phyloP scores from a whole-genome alignment of 1,140 invertebrate genomes.

The Drosophila pandora region DNA sequence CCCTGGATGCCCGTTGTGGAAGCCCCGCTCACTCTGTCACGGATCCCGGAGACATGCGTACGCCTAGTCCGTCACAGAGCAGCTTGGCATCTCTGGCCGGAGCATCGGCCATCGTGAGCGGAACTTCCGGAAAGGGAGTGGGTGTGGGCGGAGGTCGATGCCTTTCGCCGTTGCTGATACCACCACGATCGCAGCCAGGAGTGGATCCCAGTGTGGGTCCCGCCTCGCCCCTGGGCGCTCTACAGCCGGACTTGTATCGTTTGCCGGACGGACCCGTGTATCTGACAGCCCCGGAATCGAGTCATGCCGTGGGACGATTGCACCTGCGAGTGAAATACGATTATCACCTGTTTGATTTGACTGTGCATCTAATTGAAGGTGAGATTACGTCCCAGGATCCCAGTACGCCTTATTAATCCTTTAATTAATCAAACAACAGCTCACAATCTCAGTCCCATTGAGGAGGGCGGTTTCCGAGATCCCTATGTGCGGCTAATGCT shows the following conservation, averaged over 20 bases:
- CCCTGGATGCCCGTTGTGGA: conserved; percentile 88
- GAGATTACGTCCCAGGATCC: neutral
- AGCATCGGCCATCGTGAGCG: conserved; percentile 46
- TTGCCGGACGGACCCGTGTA: conserved; percentile 90
- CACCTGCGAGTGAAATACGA: conserved; percentile 95
- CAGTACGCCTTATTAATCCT: neutral
- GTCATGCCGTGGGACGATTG: conserved; percentile 88
- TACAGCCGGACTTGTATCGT: conserved; percentile 93
- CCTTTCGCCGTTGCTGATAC: conserved; percentile 89
- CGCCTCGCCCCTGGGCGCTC: conserved; percentile 91
- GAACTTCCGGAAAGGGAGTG: conserved; percentile 58
- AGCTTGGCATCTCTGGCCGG: conserved; percentile 86
- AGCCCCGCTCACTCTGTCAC: conserved; percentile 84
- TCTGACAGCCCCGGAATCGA: conserved; percentile 86
- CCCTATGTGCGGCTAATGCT: conserved; percentile 92
- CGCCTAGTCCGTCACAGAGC: conserved; percentile 85
- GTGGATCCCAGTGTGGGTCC: conserved; percentile 84
- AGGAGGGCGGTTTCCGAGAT: conserved; percentile 93
- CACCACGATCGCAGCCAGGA: conserved; percentile 82
- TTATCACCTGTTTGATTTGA: conserved; percentile 93
- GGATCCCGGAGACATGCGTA: conserved; percentile 78
- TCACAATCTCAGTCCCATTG: conserved; percentile 91
- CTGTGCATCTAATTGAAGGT: conserved; percentile 95
- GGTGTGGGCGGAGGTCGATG: conserved; percentile 85
- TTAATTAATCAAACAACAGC: conserved; percentile 85